Percentiles rank a stretch among this genome's conserved stretches.
phyloP scores from a whole-genome alignment of 2,113 vertebrate species.

The Malurus elegans region DNA sequence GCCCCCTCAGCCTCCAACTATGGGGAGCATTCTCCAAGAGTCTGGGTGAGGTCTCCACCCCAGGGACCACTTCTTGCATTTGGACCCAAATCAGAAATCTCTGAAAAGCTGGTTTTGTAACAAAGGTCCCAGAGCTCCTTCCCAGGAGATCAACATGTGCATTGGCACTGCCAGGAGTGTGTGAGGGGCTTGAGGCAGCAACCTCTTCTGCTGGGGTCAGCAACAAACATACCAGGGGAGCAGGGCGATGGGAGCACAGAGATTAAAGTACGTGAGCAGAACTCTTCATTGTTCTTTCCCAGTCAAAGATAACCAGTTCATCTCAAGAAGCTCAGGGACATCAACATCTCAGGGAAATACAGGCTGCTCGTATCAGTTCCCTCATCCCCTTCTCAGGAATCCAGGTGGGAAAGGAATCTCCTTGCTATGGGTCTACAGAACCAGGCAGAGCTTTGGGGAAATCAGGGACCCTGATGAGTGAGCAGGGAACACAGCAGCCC shows the following conservation, averaged over 20 bases:
- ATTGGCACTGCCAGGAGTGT: rapidly evolving
- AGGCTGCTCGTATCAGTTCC: neutral
- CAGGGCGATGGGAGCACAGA: rapidly evolving
- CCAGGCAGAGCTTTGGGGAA: neutral
- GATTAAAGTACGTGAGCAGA: neutral
- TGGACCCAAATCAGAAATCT: neutral
- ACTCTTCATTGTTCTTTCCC: neutral
- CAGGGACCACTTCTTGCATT: neutral
- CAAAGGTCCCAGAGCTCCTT: neutral
- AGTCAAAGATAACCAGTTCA: neutral
- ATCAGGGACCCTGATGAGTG: neutral
- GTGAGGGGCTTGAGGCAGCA: neutral
- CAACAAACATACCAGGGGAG: rapidly evolving
- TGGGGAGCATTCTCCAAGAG: rapidly evolving
- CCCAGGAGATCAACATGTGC: neutral
- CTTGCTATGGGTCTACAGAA: neutral
- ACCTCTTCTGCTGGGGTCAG: neutral
- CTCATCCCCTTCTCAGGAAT: neutral
- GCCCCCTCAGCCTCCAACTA: rapidly evolving
- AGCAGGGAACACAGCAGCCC: neutral
- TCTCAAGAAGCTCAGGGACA: neutral
- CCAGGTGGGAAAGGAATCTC: neutral
- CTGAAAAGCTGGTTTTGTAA: constrained; percentile 7
- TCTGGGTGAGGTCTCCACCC: neutral
- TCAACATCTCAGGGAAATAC: neutral